These are phyloP conservation scores for Melieria crassipennis DNA, from an alignment of 2,888 invertebrate species.

Conservation along the genomic window DNA sequence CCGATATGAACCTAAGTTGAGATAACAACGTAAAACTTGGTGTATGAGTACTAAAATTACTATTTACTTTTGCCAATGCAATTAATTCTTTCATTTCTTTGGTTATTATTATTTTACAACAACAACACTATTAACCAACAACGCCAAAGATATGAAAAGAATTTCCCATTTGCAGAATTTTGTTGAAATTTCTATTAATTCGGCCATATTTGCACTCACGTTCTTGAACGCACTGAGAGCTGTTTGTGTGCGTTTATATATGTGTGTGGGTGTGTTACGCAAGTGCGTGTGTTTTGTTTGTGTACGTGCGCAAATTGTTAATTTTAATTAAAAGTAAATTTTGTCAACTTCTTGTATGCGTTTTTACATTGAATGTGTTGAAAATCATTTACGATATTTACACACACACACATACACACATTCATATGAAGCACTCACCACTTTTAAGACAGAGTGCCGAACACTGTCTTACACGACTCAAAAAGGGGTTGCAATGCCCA, in stretches of 20 bases:
- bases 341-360: conserved; percentile 23
- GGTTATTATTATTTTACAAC: background rate
- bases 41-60: background rate
- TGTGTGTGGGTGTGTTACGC: background rate
- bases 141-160: background rate
- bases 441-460: background rate
- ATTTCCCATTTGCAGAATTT: background rate
- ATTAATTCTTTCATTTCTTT: conserved; percentile 12
- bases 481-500: conserved; percentile 15
- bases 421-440: background rate
- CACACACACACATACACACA: conserved; percentile 4
- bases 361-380: conserved; percentile 28
- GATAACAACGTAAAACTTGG: too few species aligned
- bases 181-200: background rate
- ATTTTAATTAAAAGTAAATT: conserved; percentile 49
- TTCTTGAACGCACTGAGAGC: background rate
- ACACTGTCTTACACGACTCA: background rate
- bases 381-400: conserved; percentile 30
- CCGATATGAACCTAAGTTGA: too few species aligned
- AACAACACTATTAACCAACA: background rate
- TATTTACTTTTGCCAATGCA: conserved; percentile 28
- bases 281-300: background rate
- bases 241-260: background rate
- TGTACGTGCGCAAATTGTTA: conserved; percentile 34
- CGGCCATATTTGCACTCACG: background rate